A percentile compares a stretch with the other conserved stretches of the same genome.
phyloP scores from a whole-genome alignment of 2,888 invertebrate genomes.

The Trissonchulus latispiculum region DNA sequence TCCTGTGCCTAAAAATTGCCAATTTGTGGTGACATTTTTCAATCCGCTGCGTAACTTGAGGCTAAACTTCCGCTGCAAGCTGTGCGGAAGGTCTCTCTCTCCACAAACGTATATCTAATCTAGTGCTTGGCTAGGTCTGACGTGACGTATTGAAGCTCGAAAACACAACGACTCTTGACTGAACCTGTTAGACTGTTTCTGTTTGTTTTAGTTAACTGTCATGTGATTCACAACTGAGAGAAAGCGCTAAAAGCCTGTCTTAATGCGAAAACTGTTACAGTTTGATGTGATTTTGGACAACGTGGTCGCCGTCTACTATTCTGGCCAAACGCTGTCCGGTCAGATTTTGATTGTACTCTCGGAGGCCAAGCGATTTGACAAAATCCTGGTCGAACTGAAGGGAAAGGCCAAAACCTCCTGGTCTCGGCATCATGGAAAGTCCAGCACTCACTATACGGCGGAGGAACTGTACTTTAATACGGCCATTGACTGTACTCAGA shows the following conservation, averaged over 20 bases:
- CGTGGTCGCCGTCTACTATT: background rate
- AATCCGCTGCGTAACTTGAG: too few species aligned
- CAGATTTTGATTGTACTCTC: background rate
- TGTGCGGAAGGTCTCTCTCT: too few species aligned
- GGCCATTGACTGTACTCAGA: background rate
- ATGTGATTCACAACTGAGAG: too few species aligned
- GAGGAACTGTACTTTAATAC: conserved; percentile 9
- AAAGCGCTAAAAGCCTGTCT: background rate
- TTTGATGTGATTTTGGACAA: background rate
- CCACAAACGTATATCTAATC: too few species aligned
- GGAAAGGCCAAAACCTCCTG: conserved; percentile 12
- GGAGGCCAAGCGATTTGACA: background rate
- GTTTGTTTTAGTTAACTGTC: too few species aligned
- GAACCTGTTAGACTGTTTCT: too few species aligned
- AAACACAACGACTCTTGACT: too few species aligned
- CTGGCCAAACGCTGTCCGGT: background rate
- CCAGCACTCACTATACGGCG: background rate
- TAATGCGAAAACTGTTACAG: background rate
- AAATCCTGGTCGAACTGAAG: conserved; percentile 2
- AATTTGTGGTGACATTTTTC: too few species aligned
- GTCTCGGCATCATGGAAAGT: conserved; percentile 12
- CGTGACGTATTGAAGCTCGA: too few species aligned
- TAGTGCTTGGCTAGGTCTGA: too few species aligned
- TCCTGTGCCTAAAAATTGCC: too few species aligned
- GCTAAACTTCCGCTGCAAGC: too few species aligned